These are phyloP conservation scores for Pocota personata DNA, from an alignment of 2,888 invertebrate genomes.

Conservation along the genomic window DNA sequence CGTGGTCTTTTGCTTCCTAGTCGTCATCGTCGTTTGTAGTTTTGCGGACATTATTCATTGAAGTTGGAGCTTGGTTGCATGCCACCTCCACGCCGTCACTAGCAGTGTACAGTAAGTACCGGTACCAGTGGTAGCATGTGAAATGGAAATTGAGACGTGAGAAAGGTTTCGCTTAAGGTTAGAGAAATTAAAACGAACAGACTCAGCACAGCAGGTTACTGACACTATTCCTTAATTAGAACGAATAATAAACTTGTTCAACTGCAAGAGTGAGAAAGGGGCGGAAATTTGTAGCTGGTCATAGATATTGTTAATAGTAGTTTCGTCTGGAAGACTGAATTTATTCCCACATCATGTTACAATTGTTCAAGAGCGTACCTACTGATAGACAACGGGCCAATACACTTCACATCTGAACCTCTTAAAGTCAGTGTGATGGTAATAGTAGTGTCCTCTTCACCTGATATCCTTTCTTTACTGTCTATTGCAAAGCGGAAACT, in stretches of 20 bases:
- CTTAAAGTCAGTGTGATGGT: no score
- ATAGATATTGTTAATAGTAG: no score
- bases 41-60: slow-evolving; percentile 52
- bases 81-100: neutral
- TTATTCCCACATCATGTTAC: no score
- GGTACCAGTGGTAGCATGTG: slow-evolving; percentile 28
- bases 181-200: slow-evolving; percentile 47
- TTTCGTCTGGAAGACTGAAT: no score
- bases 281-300: no score
- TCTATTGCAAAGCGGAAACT: slow-evolving; percentile 12
- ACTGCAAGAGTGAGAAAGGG: neutral
- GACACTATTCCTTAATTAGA: slow-evolving; percentile 32
- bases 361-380: no score
- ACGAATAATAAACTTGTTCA: neutral
- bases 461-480: neutral
- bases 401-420: no score
- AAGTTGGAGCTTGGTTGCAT: slow-evolving; percentile 47
- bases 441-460: neutral
- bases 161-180: slow-evolving; percentile 66
- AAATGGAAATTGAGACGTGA: slow-evolving; percentile 63
- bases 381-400: no score
- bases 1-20: slow-evolving; percentile 65
- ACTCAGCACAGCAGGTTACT: slow-evolving; percentile 9
- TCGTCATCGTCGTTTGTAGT: slow-evolving; percentile 8
- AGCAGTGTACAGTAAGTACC: neutral